These are phyloP conservation scores for Aporrectodea caliginosa DNA, from an alignment of 1,140 invertebrate species.

Conservation along the genomic window DNA sequence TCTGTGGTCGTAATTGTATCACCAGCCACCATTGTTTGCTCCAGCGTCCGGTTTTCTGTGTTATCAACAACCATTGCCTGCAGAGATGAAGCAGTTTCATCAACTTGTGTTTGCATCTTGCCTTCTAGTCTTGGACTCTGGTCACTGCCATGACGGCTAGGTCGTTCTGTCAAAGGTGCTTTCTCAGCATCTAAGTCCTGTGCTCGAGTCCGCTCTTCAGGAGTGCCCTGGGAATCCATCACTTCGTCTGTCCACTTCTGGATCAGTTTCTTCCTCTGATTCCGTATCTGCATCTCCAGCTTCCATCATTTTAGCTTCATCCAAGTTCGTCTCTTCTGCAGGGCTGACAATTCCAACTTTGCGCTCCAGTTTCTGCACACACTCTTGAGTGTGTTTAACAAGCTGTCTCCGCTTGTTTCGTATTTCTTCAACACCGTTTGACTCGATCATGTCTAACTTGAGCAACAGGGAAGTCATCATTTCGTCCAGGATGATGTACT, in stretches of 20 bases:
- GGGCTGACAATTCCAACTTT: neutral
- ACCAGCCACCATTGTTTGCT: too few relatives aligned
- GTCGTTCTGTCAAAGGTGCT: neutral
- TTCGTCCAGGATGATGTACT: conserved; percentile 85
- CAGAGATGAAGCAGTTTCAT: too few relatives aligned
- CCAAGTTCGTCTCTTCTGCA: neutral
- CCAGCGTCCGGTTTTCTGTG: too few relatives aligned
- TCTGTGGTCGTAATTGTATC: too few relatives aligned
- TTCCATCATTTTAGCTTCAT: neutral
- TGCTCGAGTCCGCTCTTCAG: neutral
- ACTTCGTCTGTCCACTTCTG: too few relatives aligned
- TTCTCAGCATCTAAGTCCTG: neutral
- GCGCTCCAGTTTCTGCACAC: neutral
- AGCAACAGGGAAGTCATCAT: conserved; percentile 88
- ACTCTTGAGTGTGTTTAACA: conserved; percentile 60
- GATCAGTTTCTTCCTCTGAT: too few relatives aligned
- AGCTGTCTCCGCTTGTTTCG: conserved; percentile 77
- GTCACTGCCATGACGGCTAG: neutral
- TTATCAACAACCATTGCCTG: too few relatives aligned
- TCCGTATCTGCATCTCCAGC: too few relatives aligned
- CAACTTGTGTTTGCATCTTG: too few relatives aligned
- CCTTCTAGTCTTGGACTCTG: too few relatives aligned
- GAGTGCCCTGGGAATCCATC: neutral
- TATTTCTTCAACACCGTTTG: conserved; percentile 82
- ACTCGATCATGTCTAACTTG: conserved; percentile 85